phyloP scores from a whole-genome alignment of 1,140 invertebrate genomes.

The Lerema accius region DNA sequence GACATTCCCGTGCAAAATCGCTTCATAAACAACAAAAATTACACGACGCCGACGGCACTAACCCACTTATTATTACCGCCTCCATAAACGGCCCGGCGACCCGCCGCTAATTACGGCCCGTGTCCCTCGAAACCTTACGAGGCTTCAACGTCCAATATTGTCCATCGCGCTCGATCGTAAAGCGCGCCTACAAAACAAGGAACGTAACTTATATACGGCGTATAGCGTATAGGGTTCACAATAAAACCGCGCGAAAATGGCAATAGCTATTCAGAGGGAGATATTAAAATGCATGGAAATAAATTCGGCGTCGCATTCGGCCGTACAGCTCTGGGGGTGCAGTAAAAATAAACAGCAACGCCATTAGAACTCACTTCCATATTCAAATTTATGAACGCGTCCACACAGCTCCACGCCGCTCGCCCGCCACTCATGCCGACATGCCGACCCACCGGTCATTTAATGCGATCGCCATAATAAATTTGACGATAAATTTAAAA shows the following conservation, averaged over 20 bases:
- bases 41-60: constrained; percentile 47
- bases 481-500: constrained; percentile 74
- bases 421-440: constrained; percentile 46
- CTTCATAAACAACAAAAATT: constrained; percentile 64
- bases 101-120: constrained; percentile 62
- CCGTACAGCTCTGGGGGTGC: constrained; percentile 77
- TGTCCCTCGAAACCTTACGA: constrained; percentile 57
- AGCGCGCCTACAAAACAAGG: constrained; percentile 62
- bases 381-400: constrained; percentile 82
- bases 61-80: constrained; percentile 57
- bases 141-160: constrained; percentile 67
- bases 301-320: constrained; percentile 81
- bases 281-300: constrained; percentile 83
- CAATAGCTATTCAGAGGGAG: constrained; percentile 80
- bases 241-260: constrained; percentile 80
- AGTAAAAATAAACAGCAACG: constrained; percentile 82
- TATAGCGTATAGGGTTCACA: constrained; percentile 59
- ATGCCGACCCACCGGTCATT: constrained; percentile 60
- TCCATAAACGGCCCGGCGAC: constrained; percentile 51
- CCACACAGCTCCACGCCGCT: constrained; percentile 54
- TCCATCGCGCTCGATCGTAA: constrained; percentile 62
- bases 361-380: constrained; percentile 83
- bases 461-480: constrained; percentile 62
- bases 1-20: constrained; percentile 47
- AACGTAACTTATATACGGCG: constrained; percentile 43